A percentile compares a stretch with the other conserved stretches of the same genome.
Conservation (phyloP, 30 jellyfish, hydroid and myxozoan species). For the Aurelia coerulea region DNA sequence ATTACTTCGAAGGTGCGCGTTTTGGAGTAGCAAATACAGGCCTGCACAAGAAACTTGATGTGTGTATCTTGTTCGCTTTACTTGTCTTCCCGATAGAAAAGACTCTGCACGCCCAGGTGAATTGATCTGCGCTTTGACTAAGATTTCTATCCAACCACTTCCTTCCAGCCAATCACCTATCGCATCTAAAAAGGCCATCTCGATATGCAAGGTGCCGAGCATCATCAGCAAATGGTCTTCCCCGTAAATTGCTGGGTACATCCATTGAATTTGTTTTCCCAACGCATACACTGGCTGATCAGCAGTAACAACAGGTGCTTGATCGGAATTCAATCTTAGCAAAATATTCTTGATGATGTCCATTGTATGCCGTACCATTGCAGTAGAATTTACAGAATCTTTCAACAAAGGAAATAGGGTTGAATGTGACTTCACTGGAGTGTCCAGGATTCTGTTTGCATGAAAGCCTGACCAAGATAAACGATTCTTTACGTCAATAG, state of each 20-base stretch:
- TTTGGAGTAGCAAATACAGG: neutral
- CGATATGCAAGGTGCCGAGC: conserved; percentile 73
- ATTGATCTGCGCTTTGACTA: conserved; percentile 34
- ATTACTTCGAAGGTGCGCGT: no score
- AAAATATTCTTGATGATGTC: neutral
- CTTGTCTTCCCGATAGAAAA: neutral
- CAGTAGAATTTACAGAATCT: neutral
- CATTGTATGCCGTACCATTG: conserved; percentile 6
- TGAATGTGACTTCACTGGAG: neutral
- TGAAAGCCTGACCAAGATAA: neutral
- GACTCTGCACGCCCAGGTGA: conserved; percentile 48
- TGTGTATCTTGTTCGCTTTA: neutral
- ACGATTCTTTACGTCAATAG: neutral
- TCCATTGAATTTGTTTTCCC: conserved; percentile 22
- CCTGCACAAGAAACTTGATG: conserved; percentile 49
- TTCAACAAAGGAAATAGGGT: neutral
- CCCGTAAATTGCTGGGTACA: conserved; percentile 33
- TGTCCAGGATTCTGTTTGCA: neutral
- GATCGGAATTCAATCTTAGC: neutral
- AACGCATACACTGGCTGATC: neutral
- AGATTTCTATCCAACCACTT: conserved; percentile 55
- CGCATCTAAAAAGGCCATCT: conserved; percentile 32
- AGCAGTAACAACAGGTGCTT: neutral
- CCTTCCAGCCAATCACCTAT: conserved; percentile 76
- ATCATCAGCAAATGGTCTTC: conserved; percentile 44